Evolutionary conservation across 2,113 vertebrate genomes (phyloP).

Genomic region (Lathamus discolor): DNA sequence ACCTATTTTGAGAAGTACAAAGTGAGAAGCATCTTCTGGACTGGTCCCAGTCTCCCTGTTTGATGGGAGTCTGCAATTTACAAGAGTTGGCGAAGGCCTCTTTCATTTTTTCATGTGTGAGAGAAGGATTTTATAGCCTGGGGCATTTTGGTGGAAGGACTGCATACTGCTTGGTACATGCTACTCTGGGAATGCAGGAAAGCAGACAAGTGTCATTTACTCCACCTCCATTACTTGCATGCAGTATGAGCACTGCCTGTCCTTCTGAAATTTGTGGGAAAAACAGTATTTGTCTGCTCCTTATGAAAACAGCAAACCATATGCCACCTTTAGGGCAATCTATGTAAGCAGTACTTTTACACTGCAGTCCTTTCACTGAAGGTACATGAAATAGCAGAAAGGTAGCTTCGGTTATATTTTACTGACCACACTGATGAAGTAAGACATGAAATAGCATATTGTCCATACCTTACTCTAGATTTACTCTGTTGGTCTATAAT

Average conservation of each 20-base stretch:
- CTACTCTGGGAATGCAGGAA: neutral
- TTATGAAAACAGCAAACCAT: neutral
- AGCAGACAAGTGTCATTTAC: neutral
- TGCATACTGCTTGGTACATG: too few relatives aligned
- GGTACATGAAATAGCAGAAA: neutral
- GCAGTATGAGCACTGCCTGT: neutral
- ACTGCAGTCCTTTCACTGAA: neutral
- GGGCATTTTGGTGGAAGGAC: neutral
- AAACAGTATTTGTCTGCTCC: neutral
- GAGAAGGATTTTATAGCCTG: neutral
- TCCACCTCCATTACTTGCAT: neutral
- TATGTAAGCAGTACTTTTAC: neutral
- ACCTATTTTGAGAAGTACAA: neutral
- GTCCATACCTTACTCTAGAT: neutral
- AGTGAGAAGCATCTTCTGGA: neutral
- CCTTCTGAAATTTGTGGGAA: neutral
- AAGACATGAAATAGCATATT: neutral
- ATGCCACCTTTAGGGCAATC: neutral
- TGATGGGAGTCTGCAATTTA: neutral
- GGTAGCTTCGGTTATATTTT: neutral
- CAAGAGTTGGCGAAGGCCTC: neutral
- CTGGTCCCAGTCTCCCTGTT: neutral
- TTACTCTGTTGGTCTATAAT: neutral
- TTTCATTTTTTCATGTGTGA: neutral
- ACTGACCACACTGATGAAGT: accelerated